These are phyloP conservation scores for Hylaeus volcanicus DNA, from an alignment of 1,140 invertebrate genomes.

Conservation along the genomic window DNA sequence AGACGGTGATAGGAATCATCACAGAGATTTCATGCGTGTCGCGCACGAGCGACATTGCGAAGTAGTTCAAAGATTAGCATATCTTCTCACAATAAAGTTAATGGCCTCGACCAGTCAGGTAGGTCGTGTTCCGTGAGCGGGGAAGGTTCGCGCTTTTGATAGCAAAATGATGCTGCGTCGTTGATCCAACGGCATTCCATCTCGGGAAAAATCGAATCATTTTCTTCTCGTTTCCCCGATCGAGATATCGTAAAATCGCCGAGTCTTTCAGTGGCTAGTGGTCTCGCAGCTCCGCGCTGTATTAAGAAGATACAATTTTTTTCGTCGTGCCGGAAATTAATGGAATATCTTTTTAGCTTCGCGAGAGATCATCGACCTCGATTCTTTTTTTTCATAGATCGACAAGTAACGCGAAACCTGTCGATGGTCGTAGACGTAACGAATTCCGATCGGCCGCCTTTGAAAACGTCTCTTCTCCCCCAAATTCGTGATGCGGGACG, in stretches of 20 bases:
- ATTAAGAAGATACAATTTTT: not conserved
- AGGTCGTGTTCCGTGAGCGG: constrained; percentile 1
- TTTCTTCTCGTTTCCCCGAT: not conserved
- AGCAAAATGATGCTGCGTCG: not conserved
- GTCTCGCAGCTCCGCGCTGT: not conserved
- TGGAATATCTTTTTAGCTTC: not conserved
- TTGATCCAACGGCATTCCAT: not conserved
- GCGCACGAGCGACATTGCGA: not conserved
- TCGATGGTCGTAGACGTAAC: not conserved
- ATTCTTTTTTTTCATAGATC: not conserved
- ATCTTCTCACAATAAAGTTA: constrained; percentile 57
- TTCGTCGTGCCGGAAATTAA: not conserved
- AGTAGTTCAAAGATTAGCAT: constrained; percentile 45
- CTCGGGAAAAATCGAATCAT: not conserved
- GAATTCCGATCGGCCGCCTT: not conserved
- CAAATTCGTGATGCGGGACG: not conserved
- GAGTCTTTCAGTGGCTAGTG: not conserved
- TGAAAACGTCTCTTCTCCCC: not conserved
- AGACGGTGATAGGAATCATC: constrained; percentile 1
- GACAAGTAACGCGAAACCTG: not conserved
- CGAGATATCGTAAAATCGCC: not conserved
- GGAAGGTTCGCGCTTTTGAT: constrained; percentile 8
- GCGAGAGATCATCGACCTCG: not conserved
- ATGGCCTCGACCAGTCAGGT: constrained; percentile 32
- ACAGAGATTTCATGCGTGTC: not conserved